Conservation (phyloP, 1,140 invertebrate species). For the Micrasema minimum region DNA sequence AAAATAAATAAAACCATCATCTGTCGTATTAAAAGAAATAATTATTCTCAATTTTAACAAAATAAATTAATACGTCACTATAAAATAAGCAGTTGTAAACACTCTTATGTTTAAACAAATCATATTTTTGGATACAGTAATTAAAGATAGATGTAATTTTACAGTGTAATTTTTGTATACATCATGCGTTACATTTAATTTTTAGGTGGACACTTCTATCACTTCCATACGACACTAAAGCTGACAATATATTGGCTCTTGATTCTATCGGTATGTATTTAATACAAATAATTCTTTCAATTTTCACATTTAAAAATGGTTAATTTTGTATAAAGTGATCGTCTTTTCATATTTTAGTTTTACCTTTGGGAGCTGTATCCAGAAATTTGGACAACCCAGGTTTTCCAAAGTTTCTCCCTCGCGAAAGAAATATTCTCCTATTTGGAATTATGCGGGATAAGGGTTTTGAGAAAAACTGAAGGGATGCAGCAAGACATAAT, state of each 20-base stretch:
- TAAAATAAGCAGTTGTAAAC: too few species aligned
- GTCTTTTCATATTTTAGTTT: conserved; percentile 40
- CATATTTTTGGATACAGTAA: too few species aligned
- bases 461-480: conserved; percentile 16
- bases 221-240: conserved; percentile 22
- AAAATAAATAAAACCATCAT: too few species aligned
- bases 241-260: not conserved
- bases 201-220: conserved; percentile 30
- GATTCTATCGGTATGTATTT: conserved; percentile 19
- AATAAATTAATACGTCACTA: too few species aligned
- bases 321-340: too few species aligned
- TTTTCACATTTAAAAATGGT: too few species aligned
- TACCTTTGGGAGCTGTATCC: conserved; percentile 25
- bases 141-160: too few species aligned
- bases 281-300: not conserved
- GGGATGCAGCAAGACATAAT: not conserved
- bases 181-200: too few species aligned
- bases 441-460: conserved; percentile 22
- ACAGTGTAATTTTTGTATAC: too few species aligned
- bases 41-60: too few species aligned
- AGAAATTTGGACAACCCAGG: conserved; percentile 2
- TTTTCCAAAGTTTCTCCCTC: conserved; percentile 30
- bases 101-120: too few species aligned
- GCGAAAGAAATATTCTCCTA: conserved; percentile 31
- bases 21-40: too few species aligned